A percentile compares a stretch with the other conserved stretches of the same genome.
Evolutionary conservation across 2,888 invertebrate species (phyloP).

Genomic region (Gastracanthus pulcherrimus): DNA sequence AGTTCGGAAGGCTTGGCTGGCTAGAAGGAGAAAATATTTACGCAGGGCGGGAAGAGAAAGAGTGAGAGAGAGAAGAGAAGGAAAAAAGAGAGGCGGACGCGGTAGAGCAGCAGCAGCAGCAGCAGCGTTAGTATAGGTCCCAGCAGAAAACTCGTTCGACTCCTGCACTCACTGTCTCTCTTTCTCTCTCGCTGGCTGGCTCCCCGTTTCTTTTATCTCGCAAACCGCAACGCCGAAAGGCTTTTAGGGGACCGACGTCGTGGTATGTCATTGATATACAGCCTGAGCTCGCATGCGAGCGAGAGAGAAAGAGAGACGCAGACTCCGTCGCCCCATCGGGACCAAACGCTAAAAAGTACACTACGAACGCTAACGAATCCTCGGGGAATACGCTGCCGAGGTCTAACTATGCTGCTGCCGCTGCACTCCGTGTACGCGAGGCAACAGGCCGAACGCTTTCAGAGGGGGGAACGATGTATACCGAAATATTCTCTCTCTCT

Average conservation of each 20-base stretch:
- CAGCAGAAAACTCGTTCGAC: slow-evolving; percentile 54
- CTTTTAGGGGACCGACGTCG: slow-evolving; percentile 68
- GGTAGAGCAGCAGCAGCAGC: too few relatives aligned
- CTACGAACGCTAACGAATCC: slow-evolving; percentile 72
- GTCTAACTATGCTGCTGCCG: slow-evolving; percentile 6
- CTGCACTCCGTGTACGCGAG: background rate
- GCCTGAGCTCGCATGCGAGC: slow-evolving; percentile 51
- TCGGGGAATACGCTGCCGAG: slow-evolving; percentile 61
- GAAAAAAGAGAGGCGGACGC: background rate
- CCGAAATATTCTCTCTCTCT: slow-evolving; percentile 3
- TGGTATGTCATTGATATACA: slow-evolving; percentile 70
- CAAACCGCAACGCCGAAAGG: slow-evolving; percentile 70
- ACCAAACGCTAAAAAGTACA: slow-evolving; percentile 68
- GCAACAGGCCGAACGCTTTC: slow-evolving; percentile 50
- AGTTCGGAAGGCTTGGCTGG: slow-evolving; percentile 21
- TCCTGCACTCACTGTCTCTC: too few relatives aligned
- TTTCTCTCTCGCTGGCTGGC: slow-evolving; percentile 31
- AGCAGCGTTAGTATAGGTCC: slow-evolving; percentile 37
- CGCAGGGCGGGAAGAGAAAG: slow-evolving; percentile 27
- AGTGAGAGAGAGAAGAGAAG: background rate
- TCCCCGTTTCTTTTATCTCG: slow-evolving; percentile 62
- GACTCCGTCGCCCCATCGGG: slow-evolving; percentile 63
- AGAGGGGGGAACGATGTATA: background rate
- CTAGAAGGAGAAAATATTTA: slow-evolving; percentile 49
- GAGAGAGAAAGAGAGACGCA: slow-evolving; percentile 17